phyloP scores from a whole-genome alignment of 2,888 invertebrate species.

The Ophion slaviceki region DNA sequence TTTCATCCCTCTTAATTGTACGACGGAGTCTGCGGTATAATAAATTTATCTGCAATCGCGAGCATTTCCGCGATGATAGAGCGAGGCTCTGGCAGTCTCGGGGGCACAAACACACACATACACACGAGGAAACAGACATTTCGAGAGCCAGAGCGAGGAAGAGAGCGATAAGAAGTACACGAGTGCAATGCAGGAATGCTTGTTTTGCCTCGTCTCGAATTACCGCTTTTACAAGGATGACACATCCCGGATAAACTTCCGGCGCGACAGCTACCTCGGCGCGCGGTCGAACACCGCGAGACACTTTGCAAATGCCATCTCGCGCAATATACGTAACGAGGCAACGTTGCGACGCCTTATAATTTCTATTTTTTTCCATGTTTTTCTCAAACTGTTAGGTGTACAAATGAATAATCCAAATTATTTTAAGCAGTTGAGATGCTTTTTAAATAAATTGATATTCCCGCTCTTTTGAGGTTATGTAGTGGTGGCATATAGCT shows the following conservation, averaged over 20 bases:
- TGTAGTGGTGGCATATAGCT: too few species aligned
- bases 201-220: constrained; percentile 10
- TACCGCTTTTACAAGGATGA: constrained; percentile 16
- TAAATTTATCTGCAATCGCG: constrained; percentile 1
- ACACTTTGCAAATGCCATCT: constrained; percentile 33
- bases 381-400: background rate
- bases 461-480: too few species aligned
- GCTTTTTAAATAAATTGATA: too few species aligned
- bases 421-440: too few species aligned
- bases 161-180: background rate
- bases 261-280: constrained; percentile 38
- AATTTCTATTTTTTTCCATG: background rate
- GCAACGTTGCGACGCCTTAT: background rate
- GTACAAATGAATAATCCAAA: too few species aligned
- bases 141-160: constrained; percentile 18
- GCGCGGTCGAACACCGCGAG: constrained; percentile 24
- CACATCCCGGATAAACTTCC: constrained; percentile 55
- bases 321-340: background rate
- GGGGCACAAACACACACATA: background rate
- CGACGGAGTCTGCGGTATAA: background rate
- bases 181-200: constrained; percentile 43
- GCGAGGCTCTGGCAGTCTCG: background rate
- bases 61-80: background rate
- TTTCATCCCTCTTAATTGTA: background rate
- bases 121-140: constrained; percentile 32